Evolutionary conservation across 64 coral and sea anemone genomes (phyloP), one percentile per base, ranked within the genome.

Genomic region (Actinia equina): DNA sequence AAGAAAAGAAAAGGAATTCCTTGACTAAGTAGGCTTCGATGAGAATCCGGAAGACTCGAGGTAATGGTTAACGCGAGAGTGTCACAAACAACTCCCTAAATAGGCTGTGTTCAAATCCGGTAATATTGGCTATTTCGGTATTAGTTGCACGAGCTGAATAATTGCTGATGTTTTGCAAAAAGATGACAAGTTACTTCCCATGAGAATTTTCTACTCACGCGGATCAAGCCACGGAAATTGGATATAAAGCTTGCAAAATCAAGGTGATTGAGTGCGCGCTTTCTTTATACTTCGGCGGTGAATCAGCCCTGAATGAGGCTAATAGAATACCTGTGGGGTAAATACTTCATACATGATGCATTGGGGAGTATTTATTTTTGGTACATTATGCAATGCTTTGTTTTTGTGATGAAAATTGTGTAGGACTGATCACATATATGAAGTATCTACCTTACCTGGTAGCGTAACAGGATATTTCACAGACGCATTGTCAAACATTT

Each of bases 201-300:
- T 42, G 11, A 27, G 25, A 30, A 30, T 74, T 74, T 8, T 30
- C 69, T 25, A 74, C 69, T 74, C 69, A 74, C 69, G 6, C 23
- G 26, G 69, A 74, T 74, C 23, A 74, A 14, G n/a, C n/a, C 41
- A 12, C 69, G 69, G 69, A 74, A 74, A 74, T 74, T 74, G 69
- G 69, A 74, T 74, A 27, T 30, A 74, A 74, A 74, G 69, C 69
- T 74, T 74, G 69, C 69, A 74, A 74, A 57, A 30, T 74, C 69
- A 74, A 74, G 69, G 69, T 74, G 69, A 41, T 74, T 14, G 23
- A 74, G 14, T 30, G 69, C n/a, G 69, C 69, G 12, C 69, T 74
- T 74, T 74, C 69, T 74, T 74, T 74, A 10, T 27, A 41, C 69
- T 30, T 74, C 41, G 26, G 69, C 69, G 69, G 69, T 41, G 69